Conservation (phyloP, 2,888 invertebrate species). For the Papilio elwesi region DNA sequence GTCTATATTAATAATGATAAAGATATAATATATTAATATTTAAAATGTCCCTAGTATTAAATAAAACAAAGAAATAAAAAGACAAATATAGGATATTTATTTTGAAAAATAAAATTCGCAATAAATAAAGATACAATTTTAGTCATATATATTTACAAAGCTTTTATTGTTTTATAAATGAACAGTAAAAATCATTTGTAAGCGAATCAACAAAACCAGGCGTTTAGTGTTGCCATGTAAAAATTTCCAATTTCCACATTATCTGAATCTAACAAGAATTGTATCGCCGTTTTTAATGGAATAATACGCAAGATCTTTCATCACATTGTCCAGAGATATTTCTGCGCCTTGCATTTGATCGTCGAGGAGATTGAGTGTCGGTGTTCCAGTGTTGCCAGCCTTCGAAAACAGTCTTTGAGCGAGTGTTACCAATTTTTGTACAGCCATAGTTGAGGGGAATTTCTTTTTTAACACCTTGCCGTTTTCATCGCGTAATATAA, state of each 20-base stretch:
- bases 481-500: slow-evolving; percentile 79
- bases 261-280: slow-evolving; percentile 88
- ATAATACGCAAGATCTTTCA: slow-evolving; percentile 92
- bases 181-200: slow-evolving; percentile 50
- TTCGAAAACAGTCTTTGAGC: slow-evolving; percentile 89
- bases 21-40: no score
- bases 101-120: slow-evolving; percentile 65
- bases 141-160: slow-evolving; percentile 71
- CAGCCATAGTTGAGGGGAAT: slow-evolving; percentile 90
- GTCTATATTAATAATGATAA: no score
- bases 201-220: slow-evolving; percentile 49
- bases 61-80: slow-evolving; percentile 65
- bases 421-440: slow-evolving; percentile 92
- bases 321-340: slow-evolving; percentile 91
- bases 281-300: slow-evolving; percentile 93
- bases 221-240: slow-evolving; percentile 52
- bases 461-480: slow-evolving; percentile 87
- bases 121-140: slow-evolving; percentile 77
- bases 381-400: slow-evolving; percentile 63
- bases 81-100: slow-evolving; percentile 72
- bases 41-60: slow-evolving; percentile 42
- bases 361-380: slow-evolving; percentile 81
- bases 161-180: slow-evolving; percentile 54
- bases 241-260: slow-evolving; percentile 49
- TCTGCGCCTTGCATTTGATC: slow-evolving; percentile 86